Evolutionary conservation across 2,888 invertebrate genomes (phyloP).

Genomic region (Leptura quadrifasciata): DNA sequence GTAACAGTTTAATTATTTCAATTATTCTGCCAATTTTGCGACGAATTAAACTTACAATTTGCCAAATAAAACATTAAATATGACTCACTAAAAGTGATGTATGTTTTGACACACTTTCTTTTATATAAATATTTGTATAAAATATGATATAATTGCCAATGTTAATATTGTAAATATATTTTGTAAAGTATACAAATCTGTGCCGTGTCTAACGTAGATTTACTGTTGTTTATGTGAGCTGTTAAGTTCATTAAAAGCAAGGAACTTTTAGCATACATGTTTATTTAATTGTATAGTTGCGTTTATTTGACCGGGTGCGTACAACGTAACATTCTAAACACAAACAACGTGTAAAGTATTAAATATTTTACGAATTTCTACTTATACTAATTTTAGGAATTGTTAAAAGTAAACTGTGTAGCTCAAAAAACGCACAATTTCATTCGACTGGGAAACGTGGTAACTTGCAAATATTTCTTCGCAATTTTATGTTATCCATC

Average conservation of each 20-base stretch:
- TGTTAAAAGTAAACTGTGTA: too few species aligned
- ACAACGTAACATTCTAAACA: neutral
- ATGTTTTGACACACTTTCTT: slow-evolving; percentile 25
- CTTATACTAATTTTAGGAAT: neutral
- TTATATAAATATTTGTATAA: slow-evolving; percentile 41
- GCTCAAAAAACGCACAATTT: too few species aligned
- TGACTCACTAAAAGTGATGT: neutral
- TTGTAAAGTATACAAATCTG: slow-evolving; percentile 34
- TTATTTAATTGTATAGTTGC: neutral
- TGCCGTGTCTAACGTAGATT: slow-evolving; percentile 4
- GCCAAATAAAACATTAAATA: too few species aligned
- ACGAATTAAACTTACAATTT: too few species aligned
- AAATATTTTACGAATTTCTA: neutral
- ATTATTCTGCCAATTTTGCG: too few species aligned
- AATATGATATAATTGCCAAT: slow-evolving; percentile 43
- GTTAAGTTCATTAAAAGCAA: neutral
- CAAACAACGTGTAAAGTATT: neutral
- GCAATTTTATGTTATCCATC: too few species aligned
- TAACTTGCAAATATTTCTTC: too few species aligned
- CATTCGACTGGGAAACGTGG: too few species aligned
- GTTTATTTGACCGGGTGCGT: neutral
- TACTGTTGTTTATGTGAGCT: neutral
- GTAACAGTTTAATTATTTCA: too few species aligned
- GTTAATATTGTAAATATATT: slow-evolving; percentile 40
- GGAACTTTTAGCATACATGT: neutral